A percentile compares a stretch with the other conserved stretches of the same genome.
Evolutionary conservation across 2,797 vertebrate species (phyloP).

Genomic region (Chiloscyllium punctatum): DNA sequence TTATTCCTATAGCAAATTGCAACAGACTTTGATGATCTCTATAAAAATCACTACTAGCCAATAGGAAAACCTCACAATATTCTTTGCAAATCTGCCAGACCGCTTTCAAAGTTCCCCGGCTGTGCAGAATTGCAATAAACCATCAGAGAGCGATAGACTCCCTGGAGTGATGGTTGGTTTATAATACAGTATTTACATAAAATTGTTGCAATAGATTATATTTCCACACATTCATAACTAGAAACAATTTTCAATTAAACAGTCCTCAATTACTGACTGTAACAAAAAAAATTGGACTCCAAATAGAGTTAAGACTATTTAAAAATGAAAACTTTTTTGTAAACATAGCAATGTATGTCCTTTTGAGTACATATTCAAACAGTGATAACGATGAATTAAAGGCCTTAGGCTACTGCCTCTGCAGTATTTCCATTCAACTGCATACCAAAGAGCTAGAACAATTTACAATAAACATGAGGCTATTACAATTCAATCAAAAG

Average conservation of each 20-base stretch:
- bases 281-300: conserved; percentile 28
- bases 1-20: conserved; percentile 23
- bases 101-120: conserved; percentile 15
- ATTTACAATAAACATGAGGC: conserved; percentile 74
- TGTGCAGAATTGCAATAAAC: conserved; percentile 33
- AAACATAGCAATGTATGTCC: conserved; percentile 19
- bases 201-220: conserved; percentile 34
- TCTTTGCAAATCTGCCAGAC: conserved; percentile 29
- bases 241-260: conserved; percentile 33
- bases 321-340: conserved; percentile 33
- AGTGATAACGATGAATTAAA: conserved; percentile 35
- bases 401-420: conserved; percentile 22
- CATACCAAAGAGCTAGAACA: conserved; percentile 33
- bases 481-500: conserved; percentile 80
- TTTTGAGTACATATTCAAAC: conserved; percentile 38
- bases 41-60: conserved; percentile 32
- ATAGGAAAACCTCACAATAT: background rate
- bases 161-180: conserved; percentile 34
- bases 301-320: conserved; percentile 28
- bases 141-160: conserved; percentile 34
- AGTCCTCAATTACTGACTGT: conserved; percentile 17
- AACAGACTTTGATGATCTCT: conserved; percentile 32
- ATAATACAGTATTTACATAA: conserved; percentile 34
- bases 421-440: conserved; percentile 35
- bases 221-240: conserved; percentile 32